Percentiles rank a stretch among this genome's conserved stretches.
Evolutionary conservation across 1,140 invertebrate genomes (phyloP).

Genomic region (Apocrypta bakeri): DNA sequence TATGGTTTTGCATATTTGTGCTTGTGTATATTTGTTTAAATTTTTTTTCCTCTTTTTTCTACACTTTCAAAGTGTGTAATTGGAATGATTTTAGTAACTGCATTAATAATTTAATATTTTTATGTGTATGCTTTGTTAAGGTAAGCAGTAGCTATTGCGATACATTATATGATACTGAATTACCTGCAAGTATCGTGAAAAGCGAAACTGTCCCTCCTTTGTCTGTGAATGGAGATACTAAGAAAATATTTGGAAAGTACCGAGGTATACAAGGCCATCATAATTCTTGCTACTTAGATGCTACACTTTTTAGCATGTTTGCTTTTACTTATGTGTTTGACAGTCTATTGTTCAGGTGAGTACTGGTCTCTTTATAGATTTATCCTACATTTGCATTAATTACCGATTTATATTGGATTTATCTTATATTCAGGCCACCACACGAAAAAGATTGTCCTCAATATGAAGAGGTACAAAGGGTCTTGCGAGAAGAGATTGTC

Average conservation of each 20-base stretch:
- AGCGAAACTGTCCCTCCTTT: slow-evolving; percentile 87
- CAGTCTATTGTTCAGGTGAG: slow-evolving; percentile 86
- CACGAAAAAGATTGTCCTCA: slow-evolving; percentile 84
- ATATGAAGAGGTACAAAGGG: slow-evolving; percentile 91
- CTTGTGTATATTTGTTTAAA: no score
- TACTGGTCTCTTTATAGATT: neutral
- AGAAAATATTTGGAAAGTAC: slow-evolving; percentile 83
- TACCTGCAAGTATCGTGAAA: slow-evolving; percentile 83
- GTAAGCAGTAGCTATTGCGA: slow-evolving; percentile 55
- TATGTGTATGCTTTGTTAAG: slow-evolving; percentile 38
- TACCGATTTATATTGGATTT: neutral
- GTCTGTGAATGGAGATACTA: slow-evolving; percentile 79
- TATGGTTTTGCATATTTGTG: no score
- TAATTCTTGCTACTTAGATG: slow-evolving; percentile 98
- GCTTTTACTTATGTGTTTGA: slow-evolving; percentile 97
- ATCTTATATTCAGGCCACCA: slow-evolving; percentile 75
- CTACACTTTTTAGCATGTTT: slow-evolving; percentile 97
- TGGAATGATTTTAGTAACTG: no score
- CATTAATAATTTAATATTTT: no score
- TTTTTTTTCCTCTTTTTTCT: no score
- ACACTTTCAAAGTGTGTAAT: no score
- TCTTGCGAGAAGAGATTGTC: slow-evolving; percentile 95
- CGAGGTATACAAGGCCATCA: slow-evolving; percentile 97
- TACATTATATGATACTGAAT: slow-evolving; percentile 71
- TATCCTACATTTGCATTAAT: neutral